phyloP scores from a whole-genome alignment of 64 coral and sea anemone genomes.

The Porites lutea region DNA sequence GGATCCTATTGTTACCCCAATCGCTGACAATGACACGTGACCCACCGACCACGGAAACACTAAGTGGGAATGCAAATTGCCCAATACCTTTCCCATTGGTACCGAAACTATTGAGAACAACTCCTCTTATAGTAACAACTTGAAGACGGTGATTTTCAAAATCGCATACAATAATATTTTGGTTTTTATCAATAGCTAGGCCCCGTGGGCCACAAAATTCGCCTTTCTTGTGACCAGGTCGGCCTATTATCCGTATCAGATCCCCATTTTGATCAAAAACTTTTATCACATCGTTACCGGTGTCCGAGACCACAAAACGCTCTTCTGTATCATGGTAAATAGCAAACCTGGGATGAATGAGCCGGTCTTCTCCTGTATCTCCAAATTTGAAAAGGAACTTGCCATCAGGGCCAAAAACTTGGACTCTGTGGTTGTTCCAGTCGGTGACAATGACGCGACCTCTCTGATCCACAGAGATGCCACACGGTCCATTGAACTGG shows the following conservation, averaged over 20 bases:
- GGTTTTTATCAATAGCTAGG: constrained; percentile 46
- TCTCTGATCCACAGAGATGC: constrained; percentile 54
- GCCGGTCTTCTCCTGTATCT: constrained; percentile 24
- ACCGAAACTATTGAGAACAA: constrained; percentile 47
- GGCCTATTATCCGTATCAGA: constrained; percentile 46
- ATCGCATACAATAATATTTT: constrained; percentile 71
- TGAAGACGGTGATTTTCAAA: constrained; percentile 78
- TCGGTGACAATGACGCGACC: constrained; percentile 70
- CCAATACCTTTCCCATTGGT: constrained; percentile 60
- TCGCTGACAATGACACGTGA: constrained; percentile 62
- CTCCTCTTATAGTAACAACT: constrained; percentile 55
- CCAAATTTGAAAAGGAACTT: constrained; percentile 76
- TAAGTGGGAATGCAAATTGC: constrained; percentile 57
- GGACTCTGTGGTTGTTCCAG: constrained; percentile 76
- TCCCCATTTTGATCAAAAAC: constrained; percentile 67
- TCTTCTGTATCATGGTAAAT: constrained; percentile 43
- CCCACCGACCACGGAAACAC: constrained; percentile 41
- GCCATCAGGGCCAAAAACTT: constrained; percentile 49
- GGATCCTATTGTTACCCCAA: constrained; percentile 68
- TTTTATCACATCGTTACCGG: constrained; percentile 71
- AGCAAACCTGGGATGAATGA: constrained; percentile 66
- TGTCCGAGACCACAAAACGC: constrained; percentile 63
- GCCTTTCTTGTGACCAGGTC: constrained; percentile 65
- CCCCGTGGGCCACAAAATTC: constrained; percentile 67
- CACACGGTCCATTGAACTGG: constrained; percentile 60